phyloP scores from a whole-genome alignment of 1,140 invertebrate species.

The Rhizoglyphus robini region DNA sequence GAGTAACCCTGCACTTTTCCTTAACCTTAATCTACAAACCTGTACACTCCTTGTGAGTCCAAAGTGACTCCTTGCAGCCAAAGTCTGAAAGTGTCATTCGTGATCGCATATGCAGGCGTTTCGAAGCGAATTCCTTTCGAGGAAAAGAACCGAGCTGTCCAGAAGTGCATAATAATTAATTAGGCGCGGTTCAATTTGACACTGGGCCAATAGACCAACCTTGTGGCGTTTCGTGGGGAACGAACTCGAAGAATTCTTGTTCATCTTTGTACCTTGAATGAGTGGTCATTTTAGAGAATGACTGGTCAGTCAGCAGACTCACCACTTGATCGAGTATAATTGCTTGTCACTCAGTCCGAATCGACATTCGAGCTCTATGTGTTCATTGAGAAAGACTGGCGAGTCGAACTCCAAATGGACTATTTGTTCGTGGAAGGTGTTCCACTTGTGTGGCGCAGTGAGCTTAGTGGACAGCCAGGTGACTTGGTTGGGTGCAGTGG shows the following conservation, averaged over 20 bases:
- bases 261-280: slow-evolving; percentile 51
- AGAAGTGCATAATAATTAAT: no score
- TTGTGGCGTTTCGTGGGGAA: slow-evolving; percentile 52
- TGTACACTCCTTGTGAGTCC: slow-evolving; percentile 60
- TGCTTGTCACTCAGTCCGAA: background rate
- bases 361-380: background rate
- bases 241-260: slow-evolving; percentile 61
- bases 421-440: background rate
- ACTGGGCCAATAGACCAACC: slow-evolving; percentile 27
- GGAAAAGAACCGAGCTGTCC: slow-evolving; percentile 37
- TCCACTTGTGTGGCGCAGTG: background rate
- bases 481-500: background rate
- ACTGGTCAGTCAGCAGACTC: background rate
- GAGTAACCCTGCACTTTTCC: no score
- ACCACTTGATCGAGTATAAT: slow-evolving; percentile 15
- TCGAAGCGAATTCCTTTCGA: background rate
- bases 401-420: background rate
- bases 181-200: background rate
- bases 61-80: slow-evolving; percentile 54
- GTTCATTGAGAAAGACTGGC: slow-evolving; percentile 2
- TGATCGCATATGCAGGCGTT: background rate
- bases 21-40: slow-evolving; percentile 30
- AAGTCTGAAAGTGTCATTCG: slow-evolving; percentile 29
- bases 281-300: background rate
- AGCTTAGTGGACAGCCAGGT: background rate